Conservation (phyloP, 2,113 vertebrate species). For the Gopherus flavomarginatus region DNA sequence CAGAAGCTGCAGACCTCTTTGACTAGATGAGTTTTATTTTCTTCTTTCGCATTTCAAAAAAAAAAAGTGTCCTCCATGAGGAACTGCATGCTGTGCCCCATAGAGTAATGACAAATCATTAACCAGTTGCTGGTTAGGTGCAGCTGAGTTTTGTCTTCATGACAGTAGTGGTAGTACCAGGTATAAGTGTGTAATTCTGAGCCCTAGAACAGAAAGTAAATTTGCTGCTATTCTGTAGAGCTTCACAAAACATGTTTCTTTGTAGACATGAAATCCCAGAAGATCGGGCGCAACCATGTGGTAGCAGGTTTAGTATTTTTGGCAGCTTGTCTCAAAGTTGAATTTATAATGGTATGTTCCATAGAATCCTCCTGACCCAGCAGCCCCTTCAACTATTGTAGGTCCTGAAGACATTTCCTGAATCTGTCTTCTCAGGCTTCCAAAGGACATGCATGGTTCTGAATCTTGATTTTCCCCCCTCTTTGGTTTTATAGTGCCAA, state of each 20-base stretch:
- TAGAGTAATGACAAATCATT: not conserved
- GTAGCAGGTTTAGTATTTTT: not conserved
- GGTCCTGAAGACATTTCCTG: not conserved
- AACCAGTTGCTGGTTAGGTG: not conserved
- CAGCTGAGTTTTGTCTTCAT: not conserved
- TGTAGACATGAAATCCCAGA: not conserved
- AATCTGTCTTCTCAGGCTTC: not conserved
- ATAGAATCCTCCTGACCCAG: not conserved
- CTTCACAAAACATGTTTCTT: not conserved
- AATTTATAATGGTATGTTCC: not conserved
- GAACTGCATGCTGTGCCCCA: not conserved
- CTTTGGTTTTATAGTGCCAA: not conserved
- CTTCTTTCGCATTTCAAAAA: not conserved
- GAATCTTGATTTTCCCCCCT: not conserved
- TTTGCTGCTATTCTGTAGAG: not conserved
- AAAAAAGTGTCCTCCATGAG: not conserved
- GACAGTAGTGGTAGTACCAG: not conserved
- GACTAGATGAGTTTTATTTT: not conserved
- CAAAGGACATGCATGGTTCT: not conserved
- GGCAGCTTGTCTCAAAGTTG: not conserved
- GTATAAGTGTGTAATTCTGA: not conserved
- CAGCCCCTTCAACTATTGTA: not conserved
- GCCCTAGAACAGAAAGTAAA: not conserved
- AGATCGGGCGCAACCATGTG: constrained; percentile 20
- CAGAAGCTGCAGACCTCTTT: not conserved